Conservation (phyloP, 2,113 vertebrate genomes). For the Porphyrio hochstetteri region DNA sequence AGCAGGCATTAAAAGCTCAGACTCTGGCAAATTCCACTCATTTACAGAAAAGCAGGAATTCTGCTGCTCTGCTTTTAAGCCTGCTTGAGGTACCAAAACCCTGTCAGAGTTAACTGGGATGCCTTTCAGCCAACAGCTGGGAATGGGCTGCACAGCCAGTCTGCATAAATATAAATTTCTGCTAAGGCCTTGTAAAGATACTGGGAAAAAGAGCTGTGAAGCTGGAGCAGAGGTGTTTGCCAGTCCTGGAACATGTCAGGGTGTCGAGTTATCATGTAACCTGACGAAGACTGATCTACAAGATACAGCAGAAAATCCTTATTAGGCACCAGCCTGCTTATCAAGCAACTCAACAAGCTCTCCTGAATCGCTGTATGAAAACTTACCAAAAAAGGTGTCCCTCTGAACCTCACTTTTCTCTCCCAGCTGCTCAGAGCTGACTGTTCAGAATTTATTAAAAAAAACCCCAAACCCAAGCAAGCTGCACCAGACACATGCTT, state of each 20-base stretch:
- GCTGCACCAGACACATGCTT: background rate
- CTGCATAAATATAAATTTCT: background rate
- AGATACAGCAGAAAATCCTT: conserved; percentile 20
- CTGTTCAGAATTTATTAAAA: background rate
- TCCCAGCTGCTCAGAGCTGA: background rate
- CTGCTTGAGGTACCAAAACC: background rate
- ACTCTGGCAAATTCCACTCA: background rate
- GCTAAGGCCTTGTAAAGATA: background rate
- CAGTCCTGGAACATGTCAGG: background rate
- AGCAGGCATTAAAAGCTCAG: background rate
- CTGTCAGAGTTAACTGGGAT: background rate
- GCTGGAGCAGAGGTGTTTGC: background rate
- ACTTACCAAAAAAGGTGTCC: background rate
- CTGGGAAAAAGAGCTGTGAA: background rate
- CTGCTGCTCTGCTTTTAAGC: background rate
- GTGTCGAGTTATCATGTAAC: background rate
- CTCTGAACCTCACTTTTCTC: background rate
- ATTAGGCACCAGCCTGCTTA: background rate
- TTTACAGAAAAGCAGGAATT: background rate
- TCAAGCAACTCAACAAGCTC: background rate
- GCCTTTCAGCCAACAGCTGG: background rate
- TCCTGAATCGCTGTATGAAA: background rate
- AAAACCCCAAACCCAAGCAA: background rate
- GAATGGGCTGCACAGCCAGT: background rate
- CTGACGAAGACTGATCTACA: background rate